These are phyloP conservation scores for Hydrotaea cyrtoneurina DNA, from an alignment of 2,888 invertebrate species.

Conservation along the genomic window DNA sequence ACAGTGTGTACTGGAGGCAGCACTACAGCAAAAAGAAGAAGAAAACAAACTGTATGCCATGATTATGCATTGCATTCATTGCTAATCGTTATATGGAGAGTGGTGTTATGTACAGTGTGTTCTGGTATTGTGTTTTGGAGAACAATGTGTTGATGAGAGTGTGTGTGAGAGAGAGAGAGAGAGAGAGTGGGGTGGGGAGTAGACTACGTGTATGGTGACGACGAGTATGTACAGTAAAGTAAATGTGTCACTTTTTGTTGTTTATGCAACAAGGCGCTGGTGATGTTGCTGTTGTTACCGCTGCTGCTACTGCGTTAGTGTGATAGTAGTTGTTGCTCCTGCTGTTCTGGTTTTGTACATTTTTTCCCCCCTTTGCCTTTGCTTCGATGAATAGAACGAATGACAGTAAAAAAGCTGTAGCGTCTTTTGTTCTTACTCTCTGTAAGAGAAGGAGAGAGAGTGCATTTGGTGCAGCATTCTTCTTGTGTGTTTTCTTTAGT, in stretches of 20 bases:
- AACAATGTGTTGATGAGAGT: background rate
- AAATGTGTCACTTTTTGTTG: conserved; percentile 52
- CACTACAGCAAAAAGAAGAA: background rate
- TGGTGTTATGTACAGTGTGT: conserved; percentile 25
- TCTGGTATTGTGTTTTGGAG: background rate
- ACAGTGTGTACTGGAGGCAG: too few relatives aligned
- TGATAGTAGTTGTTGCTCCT: background rate
- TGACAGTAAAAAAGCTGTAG: background rate
- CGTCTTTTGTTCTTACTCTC: background rate
- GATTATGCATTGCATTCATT: conserved; percentile 30
- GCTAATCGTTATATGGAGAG: conserved; percentile 36
- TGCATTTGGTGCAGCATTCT: conserved; percentile 30
- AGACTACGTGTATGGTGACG: background rate
- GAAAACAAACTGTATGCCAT: background rate
- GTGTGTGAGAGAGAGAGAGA: too few relatives aligned
- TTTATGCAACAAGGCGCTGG: conserved; percentile 36
- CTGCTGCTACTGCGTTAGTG: background rate
- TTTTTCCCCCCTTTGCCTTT: background rate
- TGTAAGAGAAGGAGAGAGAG: background rate
- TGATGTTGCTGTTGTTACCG: background rate
- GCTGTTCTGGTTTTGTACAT: background rate
- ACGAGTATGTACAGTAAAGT: conserved; percentile 37
- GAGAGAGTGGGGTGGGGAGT: background rate
- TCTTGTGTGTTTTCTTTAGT: conserved; percentile 10
- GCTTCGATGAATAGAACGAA: background rate